Base-by-base conservation (phyloP, 1,140 invertebrate species). In the Bombus difficillimus region DNA sequence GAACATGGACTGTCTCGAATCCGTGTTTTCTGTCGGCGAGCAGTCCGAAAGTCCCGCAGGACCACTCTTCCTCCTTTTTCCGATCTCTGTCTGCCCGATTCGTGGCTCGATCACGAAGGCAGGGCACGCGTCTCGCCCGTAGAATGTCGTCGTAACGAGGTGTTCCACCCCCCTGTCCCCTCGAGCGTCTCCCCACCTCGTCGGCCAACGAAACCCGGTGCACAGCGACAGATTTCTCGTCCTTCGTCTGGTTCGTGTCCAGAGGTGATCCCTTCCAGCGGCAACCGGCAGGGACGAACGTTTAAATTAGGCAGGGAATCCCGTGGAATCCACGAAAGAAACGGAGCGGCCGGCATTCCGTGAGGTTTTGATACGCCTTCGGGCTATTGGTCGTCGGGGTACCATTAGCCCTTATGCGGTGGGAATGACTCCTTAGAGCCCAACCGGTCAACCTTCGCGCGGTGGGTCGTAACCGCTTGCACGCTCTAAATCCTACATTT, bases 111-210 rank as follows among this genome's bases (percentile, higher is more conserved):
- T 95, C 94, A 93, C 88, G 93, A 93, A 95, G 93, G 94, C 94
- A 95, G 94, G 94, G 94, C 94, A 95, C 94, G 94, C 94, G 94
- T 95, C 93, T 93, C 88, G 91, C 83, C 89, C 86, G 90, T 91
- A 95, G 94, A 95, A 95, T 95, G 94, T 92, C 94, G 93, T 93
- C 94, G 94, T 95, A 95, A 95, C 94, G 93, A 95, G 93, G 93
- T 89, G 88, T 92, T 90, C 92, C 89, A 90, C 77, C 85, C 91
- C 85, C 69, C 81, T 83, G 28, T 43, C 39, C 68, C 68, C 66
- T 77, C 66, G 66, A 22, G 32, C 74, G 73, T 57, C 82, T 69
- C 22, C 68, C 71, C 69, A 43, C 76, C 37, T 47, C 72, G 15
- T 66, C 64, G 62, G 68, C 37, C 28, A 64, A 62, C 73, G 73